Evolutionary conservation across 2,113 vertebrate species (phyloP), one percentile per base, ranked within the genome.

Genomic region (Phrynosoma blainvillii): DNA sequence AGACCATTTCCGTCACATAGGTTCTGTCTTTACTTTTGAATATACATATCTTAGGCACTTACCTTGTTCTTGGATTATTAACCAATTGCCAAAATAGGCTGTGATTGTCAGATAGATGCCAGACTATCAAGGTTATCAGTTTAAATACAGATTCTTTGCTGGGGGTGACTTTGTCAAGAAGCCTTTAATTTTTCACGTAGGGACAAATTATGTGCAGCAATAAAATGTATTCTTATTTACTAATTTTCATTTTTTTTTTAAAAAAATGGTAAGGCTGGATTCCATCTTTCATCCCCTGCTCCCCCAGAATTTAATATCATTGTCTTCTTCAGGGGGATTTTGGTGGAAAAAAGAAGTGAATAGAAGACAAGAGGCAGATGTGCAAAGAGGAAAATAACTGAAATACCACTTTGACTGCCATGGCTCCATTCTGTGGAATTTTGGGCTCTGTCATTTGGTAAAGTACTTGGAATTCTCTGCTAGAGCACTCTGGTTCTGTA

Each of bases 161-260:
- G 23, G 42, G 80, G 56, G 47, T 7, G 5, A 47, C 47, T 47
- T 5, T 85, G 76, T 56, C 14, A 76, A 65, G 7, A 65, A 30
- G 23, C 3, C 4, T 30, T 25, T 40, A 76, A 47, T 77, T 85
- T 14, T 85, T 16, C 30, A 12, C 9, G 87, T 52, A 77, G 80
- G 84, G 93, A 73, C 0, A 56, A 70, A 32, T 14, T 30, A 40
- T 88, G 9, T 40, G 80, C 40, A 59, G 75, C 27, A 89, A 89
- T 4, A 76, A 82, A n/a, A 2, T 1, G 12, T 27, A 77, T 40
- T 23, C n/a, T 13, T 65, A 66, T 62, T 80, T 80, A 62, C 27
- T 18, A 62, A 36, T 80, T 80, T 80, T 68, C 66, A 8, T 4
- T 6, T 47, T 47, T 47, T 36, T 36, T 36, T 36, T 1, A 36